Percentiles rank a stretch among this genome's conserved stretches.
Conservation (phyloP, 2,113 vertebrate species). For the Epinephelus lanceolatus region DNA sequence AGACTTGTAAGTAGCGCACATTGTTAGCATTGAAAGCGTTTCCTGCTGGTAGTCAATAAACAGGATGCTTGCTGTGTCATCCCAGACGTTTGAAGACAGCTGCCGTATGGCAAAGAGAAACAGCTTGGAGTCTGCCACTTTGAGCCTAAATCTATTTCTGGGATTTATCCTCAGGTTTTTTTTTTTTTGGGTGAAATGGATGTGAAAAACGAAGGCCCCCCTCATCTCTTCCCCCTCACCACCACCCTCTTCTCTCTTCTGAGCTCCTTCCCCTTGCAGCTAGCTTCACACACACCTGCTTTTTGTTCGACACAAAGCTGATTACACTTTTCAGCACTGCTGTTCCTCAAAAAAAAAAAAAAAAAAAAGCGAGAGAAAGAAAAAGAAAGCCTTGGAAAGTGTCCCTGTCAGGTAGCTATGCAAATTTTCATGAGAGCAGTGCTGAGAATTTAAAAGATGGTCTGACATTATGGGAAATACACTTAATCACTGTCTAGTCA, state of each 20-base stretch:
- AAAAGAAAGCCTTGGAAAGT: slow-evolving; percentile 15
- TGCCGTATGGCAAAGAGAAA: slow-evolving; percentile 76
- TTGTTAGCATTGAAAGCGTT: slow-evolving; percentile 80
- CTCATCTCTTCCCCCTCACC: neutral
- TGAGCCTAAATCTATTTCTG: slow-evolving; percentile 79
- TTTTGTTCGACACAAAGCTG: slow-evolving; percentile 74
- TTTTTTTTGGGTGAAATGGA: slow-evolving; percentile 43
- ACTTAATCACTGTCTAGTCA: neutral
- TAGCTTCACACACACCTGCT: slow-evolving; percentile 70
- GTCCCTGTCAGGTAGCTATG: slow-evolving; percentile 52
- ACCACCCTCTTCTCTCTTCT: slow-evolving; percentile 19
- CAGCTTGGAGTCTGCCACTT: slow-evolving; percentile 78
- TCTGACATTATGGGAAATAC: slow-evolving; percentile 8
- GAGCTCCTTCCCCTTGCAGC: slow-evolving; percentile 55
- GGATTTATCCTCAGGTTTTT: slow-evolving; percentile 67
- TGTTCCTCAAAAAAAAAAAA: slow-evolving; percentile 19
- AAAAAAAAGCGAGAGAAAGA: neutral
- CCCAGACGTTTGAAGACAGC: slow-evolving; percentile 81
- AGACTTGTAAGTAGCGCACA: slow-evolving; percentile 76
- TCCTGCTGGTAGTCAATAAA: slow-evolving; percentile 83
- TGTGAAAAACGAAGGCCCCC: slow-evolving; percentile 42
- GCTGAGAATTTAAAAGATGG: slow-evolving; percentile 16
- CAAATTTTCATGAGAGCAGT: slow-evolving; percentile 30
- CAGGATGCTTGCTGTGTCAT: slow-evolving; percentile 84
- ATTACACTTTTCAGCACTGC: slow-evolving; percentile 68